A percentile compares a stretch with the other conserved stretches of the same genome.
These are phyloP conservation scores for Lamproptera curius DNA, from an alignment of 2,888 invertebrate genomes.

Conservation along the genomic window DNA sequence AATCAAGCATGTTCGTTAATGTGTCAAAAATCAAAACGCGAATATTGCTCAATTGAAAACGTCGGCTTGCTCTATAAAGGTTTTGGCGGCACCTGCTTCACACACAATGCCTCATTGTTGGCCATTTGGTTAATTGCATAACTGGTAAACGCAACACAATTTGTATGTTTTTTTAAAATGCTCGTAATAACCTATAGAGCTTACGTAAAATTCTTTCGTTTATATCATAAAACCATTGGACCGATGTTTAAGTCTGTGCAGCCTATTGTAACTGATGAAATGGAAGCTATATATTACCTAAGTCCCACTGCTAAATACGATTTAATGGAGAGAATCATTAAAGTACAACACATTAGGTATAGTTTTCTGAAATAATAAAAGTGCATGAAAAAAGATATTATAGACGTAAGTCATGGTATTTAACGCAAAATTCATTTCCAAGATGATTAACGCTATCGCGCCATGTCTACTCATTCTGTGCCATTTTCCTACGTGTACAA, in stretches of 20 bases:
- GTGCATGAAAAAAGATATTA: too few relatives aligned
- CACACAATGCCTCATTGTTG: slow-evolving; percentile 1
- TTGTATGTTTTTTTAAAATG: neutral
- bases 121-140: neutral
- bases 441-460: slow-evolving; percentile 1
- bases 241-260: neutral
- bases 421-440: neutral
- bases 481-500: neutral
- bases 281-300: neutral
- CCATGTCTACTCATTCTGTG: neutral
- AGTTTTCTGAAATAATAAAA: too few relatives aligned
- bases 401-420: too few relatives aligned
- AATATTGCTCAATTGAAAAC: too few relatives aligned
- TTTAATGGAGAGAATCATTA: too few relatives aligned
- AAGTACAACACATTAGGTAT: too few relatives aligned
- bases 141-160: neutral
- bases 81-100: neutral
- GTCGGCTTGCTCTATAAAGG: slow-evolving; percentile 1
- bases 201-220: neutral
- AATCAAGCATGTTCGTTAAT: too few relatives aligned
- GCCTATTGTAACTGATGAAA: neutral
- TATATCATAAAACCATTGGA: neutral
- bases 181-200: neutral
- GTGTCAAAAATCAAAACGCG: too few relatives aligned
- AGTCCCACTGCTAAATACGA: too few relatives aligned